A percentile compares a stretch with the other conserved stretches of the same genome.
These are phyloP conservation scores for Pongo pygmaeus DNA, from an alignment of 2,113 vertebrate genomes.

Conservation along the genomic window DNA sequence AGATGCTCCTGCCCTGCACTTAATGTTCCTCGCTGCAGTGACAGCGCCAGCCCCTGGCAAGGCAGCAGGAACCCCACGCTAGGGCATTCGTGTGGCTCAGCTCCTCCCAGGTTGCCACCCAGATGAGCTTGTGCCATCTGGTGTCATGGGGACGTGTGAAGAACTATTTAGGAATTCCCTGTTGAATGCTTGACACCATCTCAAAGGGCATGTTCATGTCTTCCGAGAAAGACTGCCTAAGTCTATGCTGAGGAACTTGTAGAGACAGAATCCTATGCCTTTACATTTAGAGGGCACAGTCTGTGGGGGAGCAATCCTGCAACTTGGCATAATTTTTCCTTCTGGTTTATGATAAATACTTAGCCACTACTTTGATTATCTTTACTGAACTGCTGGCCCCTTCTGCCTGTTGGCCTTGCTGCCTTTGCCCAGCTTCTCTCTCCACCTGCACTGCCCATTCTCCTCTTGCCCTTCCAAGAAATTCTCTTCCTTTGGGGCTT, in stretches of 20 bases:
- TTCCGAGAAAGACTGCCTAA: background rate
- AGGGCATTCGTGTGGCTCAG: background rate
- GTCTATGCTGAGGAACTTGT: background rate
- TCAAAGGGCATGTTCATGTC: background rate
- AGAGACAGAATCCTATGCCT: background rate
- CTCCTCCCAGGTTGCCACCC: background rate
- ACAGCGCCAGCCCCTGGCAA: background rate
- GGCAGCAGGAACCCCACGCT: background rate
- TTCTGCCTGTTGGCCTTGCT: background rate
- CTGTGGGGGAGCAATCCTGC: fast-evolving
- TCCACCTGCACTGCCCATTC: background rate
- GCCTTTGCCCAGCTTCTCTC: no score
- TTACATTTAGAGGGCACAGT: background rate
- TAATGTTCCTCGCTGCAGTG: background rate
- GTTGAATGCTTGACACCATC: background rate
- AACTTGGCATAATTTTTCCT: no score
- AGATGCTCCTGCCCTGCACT: background rate
- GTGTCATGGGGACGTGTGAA: background rate
- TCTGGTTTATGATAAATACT: background rate
- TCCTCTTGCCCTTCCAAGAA: background rate
- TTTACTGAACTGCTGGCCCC: background rate
- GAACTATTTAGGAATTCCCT: background rate
- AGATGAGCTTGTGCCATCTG: background rate
- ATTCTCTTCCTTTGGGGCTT: background rate
- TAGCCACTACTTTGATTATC: no score